Conservation (phyloP, 2,888 invertebrate species). For the Hirtodrosophila trivittata region DNA sequence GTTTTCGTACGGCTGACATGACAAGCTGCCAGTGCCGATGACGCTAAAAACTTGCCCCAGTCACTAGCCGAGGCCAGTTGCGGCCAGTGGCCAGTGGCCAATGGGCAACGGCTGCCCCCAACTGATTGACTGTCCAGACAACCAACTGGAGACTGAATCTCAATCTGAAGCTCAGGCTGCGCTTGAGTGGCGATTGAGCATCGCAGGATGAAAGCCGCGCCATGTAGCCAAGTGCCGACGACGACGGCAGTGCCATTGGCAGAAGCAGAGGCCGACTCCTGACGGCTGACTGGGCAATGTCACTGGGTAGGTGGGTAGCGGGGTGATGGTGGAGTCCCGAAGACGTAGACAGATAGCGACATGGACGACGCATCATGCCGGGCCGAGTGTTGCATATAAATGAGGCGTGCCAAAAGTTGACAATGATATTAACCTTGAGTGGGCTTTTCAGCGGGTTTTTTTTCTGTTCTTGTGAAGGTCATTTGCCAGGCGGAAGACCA, state of each 20-base stretch:
- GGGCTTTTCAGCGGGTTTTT: constrained; percentile 27
- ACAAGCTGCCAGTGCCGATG: constrained; percentile 78
- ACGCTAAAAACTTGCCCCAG: constrained; percentile 69
- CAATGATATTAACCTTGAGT: constrained; percentile 78
- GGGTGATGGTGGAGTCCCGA: not conserved
- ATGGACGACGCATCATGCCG: constrained; percentile 10
- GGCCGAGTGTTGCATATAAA: constrained; percentile 66
- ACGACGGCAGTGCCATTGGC: constrained; percentile 15
- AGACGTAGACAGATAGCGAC: constrained; percentile 11
- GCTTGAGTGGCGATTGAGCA: constrained; percentile 49
- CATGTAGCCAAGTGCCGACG: constrained; percentile 63
- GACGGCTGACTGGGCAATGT: constrained; percentile 11
- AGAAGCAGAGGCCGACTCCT: constrained; percentile 9
- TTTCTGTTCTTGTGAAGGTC: constrained; percentile 34
- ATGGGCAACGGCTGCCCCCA: constrained; percentile 33
- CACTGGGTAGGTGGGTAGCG: not conserved
- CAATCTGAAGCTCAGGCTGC: constrained; percentile 9
- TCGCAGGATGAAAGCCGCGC: constrained; percentile 32
- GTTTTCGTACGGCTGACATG: constrained; percentile 79
- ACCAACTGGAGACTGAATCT: constrained; percentile 28
- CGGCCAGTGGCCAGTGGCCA: constrained; percentile 6
- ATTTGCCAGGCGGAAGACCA: not conserved
- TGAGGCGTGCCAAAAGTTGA: constrained; percentile 72
- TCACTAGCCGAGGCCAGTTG: constrained; percentile 10
- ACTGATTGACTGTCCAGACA: constrained; percentile 63